phyloP scores from a whole-genome alignment of 2,797 vertebrate species.

The Microctenopoma stevenorrisi region DNA sequence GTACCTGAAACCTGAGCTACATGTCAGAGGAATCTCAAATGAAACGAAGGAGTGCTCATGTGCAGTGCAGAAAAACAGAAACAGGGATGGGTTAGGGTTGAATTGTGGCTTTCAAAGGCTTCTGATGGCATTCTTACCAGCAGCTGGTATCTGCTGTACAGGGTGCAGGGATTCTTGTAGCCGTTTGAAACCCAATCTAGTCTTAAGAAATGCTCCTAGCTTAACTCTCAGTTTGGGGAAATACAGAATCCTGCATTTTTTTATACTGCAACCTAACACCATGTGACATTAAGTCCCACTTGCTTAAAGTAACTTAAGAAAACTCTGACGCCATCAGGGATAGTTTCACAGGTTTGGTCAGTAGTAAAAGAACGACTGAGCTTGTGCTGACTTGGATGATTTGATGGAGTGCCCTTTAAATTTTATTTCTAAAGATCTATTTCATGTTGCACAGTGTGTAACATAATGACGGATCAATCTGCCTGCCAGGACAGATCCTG shows the following conservation, averaged over 20 bases:
- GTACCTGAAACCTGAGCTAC: conserved; percentile 51
- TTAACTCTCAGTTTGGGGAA: background rate
- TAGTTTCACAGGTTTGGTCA: background rate
- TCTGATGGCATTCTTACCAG: background rate
- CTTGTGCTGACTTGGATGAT: background rate
- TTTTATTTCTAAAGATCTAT: background rate
- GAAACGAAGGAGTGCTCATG: conserved; percentile 39
- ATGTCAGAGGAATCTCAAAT: conserved; percentile 52
- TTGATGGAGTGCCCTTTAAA: background rate
- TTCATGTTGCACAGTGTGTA: conserved; percentile 18
- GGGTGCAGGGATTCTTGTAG: background rate
- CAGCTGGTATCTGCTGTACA: background rate
- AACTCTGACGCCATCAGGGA: background rate
- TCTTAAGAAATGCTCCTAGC: too few relatives aligned
- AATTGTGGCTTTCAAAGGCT: background rate
- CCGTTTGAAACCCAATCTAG: background rate
- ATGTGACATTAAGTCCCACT: background rate
- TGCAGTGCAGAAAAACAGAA: conserved; percentile 61
- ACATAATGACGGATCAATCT: conserved; percentile 25
- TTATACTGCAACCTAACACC: background rate
- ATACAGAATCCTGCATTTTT: background rate
- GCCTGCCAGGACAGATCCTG: too few relatives aligned
- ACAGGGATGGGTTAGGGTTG: background rate
- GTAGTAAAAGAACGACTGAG: background rate
- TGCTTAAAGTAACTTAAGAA: background rate